Conservation (phyloP, 2,888 invertebrate genomes). For the Torymus auratus region DNA sequence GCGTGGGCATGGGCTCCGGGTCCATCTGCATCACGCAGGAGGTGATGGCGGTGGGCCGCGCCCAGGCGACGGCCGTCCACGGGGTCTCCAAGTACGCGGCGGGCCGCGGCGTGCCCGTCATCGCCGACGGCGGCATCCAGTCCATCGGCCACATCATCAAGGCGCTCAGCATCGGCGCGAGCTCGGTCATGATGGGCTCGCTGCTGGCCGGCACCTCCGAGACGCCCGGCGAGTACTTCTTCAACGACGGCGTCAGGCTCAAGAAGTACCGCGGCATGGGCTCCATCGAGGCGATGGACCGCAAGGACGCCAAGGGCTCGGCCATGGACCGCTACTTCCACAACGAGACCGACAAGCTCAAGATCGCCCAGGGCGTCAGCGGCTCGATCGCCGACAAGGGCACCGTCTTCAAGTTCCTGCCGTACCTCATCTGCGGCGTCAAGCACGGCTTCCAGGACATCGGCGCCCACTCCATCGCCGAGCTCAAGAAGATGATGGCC, state of each 20-base stretch:
- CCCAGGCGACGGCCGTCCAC: slow-evolving; percentile 98
- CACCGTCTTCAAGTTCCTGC: slow-evolving; percentile 95
- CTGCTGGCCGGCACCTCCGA: slow-evolving; percentile 98
- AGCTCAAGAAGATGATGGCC: slow-evolving; percentile 85
- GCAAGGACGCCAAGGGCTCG: slow-evolving; percentile 89
- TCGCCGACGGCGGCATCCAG: slow-evolving; percentile 98
- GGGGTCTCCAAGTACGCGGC: slow-evolving; percentile 95
- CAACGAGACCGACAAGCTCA: slow-evolving; percentile 95
- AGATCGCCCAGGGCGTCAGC: slow-evolving; percentile 99
- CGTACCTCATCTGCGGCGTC: slow-evolving; percentile 95
- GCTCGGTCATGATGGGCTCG: slow-evolving; percentile 99
- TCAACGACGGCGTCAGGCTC: slow-evolving; percentile 96
- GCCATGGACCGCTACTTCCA: slow-evolving; percentile 92
- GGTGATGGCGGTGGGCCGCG: slow-evolving; percentile 99
- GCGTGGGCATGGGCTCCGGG: slow-evolving; percentile 99
- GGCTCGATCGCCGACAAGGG: slow-evolving; percentile 99
- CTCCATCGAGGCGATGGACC: slow-evolving; percentile 98
- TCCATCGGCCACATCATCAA: slow-evolving; percentile 97
- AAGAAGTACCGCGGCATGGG: slow-evolving; percentile 99
- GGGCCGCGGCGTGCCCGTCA: slow-evolving; percentile 92
- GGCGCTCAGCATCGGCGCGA: slow-evolving; percentile 93
- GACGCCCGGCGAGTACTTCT: slow-evolving; percentile 99
- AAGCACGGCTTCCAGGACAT: slow-evolving; percentile 99
- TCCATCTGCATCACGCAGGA: slow-evolving; percentile 99
- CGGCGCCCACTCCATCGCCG: slow-evolving; percentile 85